Percentiles rank a stretch among this genome's conserved stretches.
phyloP scores from a whole-genome alignment of 2,113 vertebrate species.

The Tragelaphus imberbis region DNA sequence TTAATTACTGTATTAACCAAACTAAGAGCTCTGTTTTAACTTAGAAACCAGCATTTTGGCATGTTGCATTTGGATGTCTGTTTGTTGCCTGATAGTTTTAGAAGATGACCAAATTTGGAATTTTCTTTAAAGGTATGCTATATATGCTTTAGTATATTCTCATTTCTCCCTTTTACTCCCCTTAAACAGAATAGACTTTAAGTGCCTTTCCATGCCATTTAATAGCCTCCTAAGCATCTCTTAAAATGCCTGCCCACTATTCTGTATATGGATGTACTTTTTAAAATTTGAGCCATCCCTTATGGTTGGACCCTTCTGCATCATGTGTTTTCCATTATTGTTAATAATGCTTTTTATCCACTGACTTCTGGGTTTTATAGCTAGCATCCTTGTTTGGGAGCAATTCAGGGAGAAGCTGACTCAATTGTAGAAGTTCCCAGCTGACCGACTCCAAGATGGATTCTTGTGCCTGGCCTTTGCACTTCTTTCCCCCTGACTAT shows the following conservation, averaged over 20 bases:
- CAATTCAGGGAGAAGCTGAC: constrained; percentile 21
- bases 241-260: not conserved
- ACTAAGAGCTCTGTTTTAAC: constrained; percentile 37
- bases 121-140: not conserved
- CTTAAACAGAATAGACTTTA: not conserved
- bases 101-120: constrained; percentile 29
- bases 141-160: not conserved
- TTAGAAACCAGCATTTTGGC: constrained; percentile 10
- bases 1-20: not conserved
- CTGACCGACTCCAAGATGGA: not conserved
- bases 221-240: constrained; percentile 7
- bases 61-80: not conserved
- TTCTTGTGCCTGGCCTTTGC: not conserved
- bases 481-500: not conserved
- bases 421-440: constrained; percentile 16
- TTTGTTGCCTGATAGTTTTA: constrained; percentile 40
- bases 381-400: constrained; percentile 21
- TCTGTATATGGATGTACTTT: constrained; percentile 28
- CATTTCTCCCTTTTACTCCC: not conserved
- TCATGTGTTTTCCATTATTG: constrained; percentile 53
- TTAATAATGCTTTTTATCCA: constrained; percentile 17
- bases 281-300: constrained; percentile 46
- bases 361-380: constrained; percentile 38
- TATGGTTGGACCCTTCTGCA: not conserved
- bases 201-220: constrained; percentile 24